phyloP scores from a whole-genome alignment of 2,113 vertebrate species.

The Hoplias malabaricus region DNA sequence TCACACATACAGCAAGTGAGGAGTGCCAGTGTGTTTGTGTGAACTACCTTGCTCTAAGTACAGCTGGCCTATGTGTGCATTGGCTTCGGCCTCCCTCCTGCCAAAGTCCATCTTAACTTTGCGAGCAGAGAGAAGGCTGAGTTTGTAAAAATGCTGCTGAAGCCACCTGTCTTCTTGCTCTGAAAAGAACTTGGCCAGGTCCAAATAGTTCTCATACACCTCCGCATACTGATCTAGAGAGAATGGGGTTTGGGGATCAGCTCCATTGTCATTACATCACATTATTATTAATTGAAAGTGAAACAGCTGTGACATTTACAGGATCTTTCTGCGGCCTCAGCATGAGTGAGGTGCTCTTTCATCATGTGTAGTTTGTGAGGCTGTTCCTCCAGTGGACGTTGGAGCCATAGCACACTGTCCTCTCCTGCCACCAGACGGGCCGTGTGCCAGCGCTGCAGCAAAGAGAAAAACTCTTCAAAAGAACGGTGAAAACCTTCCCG shows the following conservation, averaged over 20 bases:
- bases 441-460: conserved; percentile 78
- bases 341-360: conserved; percentile 76
- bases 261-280: background rate
- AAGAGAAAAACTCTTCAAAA: conserved; percentile 77
- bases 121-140: conserved; percentile 72
- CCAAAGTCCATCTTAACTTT: conserved; percentile 72
- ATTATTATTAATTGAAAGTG: background rate
- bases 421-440: conserved; percentile 70
- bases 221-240: conserved; percentile 70
- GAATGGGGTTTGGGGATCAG: no score
- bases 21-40: background rate
- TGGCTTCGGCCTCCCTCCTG: conserved; percentile 76
- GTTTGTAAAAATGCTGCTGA: conserved; percentile 77
- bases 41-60: conserved; percentile 74
- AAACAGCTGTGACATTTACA: conserved; percentile 59
- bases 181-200: conserved; percentile 76
- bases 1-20: no score
- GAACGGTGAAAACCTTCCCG: conserved; percentile 78
- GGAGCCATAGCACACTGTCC: conserved; percentile 76
- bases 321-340: conserved; percentile 77
- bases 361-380: conserved; percentile 78
- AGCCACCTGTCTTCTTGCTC: conserved; percentile 79
- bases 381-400: conserved; percentile 80
- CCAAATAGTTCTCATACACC: conserved; percentile 75
- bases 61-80: conserved; percentile 71